phyloP scores from a whole-genome alignment of 2,113 vertebrate genomes.

The Gobio gobio region DNA sequence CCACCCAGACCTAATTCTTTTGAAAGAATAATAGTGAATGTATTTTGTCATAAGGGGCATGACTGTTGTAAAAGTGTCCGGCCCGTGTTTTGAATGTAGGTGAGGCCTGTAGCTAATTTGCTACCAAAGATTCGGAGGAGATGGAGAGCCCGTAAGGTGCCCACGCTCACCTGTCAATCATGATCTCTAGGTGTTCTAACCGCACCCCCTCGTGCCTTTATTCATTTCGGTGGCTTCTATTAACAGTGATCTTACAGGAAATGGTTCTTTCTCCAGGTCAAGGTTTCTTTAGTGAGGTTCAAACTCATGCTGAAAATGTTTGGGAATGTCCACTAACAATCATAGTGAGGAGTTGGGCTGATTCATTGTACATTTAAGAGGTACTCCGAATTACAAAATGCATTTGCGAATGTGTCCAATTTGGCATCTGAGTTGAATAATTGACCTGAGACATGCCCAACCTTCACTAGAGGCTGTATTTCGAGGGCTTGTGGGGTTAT shows the following conservation, averaged over 20 bases:
- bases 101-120: constrained; percentile 10
- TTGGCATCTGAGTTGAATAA: not conserved
- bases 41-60: not conserved
- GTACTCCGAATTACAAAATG: not conserved
- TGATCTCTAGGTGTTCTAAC: constrained; percentile 46
- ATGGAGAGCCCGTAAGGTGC: constrained; percentile 55
- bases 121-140: constrained; percentile 56
- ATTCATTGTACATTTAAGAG: not conserved
- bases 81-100: constrained; percentile 52
- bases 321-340: not conserved
- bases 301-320: not conserved
- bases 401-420: not conserved
- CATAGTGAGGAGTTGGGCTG: constrained; percentile 4
- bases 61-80: constrained; percentile 24
- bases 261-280: constrained; percentile 4
- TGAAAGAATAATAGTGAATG: not conserved
- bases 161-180: constrained; percentile 23
- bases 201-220: constrained; percentile 13
- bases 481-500: constrained; percentile 8
- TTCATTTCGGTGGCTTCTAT: constrained; percentile 41
- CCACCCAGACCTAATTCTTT: not conserved
- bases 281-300: not conserved
- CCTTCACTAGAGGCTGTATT: constrained; percentile 12
- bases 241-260: constrained; percentile 43
- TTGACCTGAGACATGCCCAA: not conserved